A percentile compares a stretch with the other conserved stretches of the same genome.
Evolutionary conservation across 2,797 vertebrate species (phyloP).

Genomic region (Glyptemys insculpta): DNA sequence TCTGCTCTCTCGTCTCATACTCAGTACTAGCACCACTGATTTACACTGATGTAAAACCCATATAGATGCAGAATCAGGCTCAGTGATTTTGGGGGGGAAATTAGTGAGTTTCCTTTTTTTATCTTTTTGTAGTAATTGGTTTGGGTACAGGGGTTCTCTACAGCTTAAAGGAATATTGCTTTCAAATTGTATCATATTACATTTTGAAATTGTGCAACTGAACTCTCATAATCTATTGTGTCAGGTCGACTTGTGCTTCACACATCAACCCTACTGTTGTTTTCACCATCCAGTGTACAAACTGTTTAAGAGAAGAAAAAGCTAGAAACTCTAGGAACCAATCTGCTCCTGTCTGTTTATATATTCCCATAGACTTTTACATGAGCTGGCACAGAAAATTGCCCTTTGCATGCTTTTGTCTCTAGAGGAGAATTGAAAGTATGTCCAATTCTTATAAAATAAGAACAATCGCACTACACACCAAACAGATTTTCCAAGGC

Average conservation of each 20-base stretch:
- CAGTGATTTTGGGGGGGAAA: background rate
- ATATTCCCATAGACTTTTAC: constrained; percentile 51
- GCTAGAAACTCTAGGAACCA: constrained; percentile 48
- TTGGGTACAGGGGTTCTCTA: background rate
- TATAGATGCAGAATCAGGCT: background rate
- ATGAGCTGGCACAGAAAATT: constrained; percentile 56
- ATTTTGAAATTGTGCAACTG: background rate
- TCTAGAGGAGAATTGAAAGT: constrained; percentile 41
- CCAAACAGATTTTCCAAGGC: constrained; percentile 10
- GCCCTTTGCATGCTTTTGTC: constrained; percentile 56
- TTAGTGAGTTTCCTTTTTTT: background rate
- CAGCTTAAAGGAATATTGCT: background rate
- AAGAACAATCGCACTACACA: constrained; percentile 9
- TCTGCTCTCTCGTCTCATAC: background rate
- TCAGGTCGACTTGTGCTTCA: constrained; percentile 18
- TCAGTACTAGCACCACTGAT: background rate
- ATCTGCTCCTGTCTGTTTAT: constrained; percentile 62
- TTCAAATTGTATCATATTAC: background rate
- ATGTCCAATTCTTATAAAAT: constrained; percentile 54
- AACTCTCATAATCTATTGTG: background rate
- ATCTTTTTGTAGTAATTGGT: background rate
- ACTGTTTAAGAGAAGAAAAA: constrained; percentile 35
- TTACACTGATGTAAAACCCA: background rate
- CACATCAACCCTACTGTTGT: background rate
- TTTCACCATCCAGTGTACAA: constrained; percentile 13